phyloP scores from a whole-genome alignment of 2,888 invertebrate genomes.

The Xestobium rufovillosum region DNA sequence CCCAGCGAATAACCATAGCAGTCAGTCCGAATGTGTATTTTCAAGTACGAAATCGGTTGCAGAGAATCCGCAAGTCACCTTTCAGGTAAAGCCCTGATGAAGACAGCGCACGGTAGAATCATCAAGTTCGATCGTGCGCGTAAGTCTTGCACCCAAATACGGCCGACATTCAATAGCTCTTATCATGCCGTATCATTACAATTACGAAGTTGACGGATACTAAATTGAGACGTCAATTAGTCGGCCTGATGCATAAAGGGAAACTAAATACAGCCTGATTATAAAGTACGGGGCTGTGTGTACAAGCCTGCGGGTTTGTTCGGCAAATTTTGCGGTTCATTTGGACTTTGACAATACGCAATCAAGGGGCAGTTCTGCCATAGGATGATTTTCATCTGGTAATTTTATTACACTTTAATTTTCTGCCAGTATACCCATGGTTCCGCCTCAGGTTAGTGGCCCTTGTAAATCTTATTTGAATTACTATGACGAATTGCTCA shows the following conservation, averaged over 20 bases:
- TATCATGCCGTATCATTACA: constrained; percentile 14
- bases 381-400: constrained; percentile 28
- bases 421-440: no score
- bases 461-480: no score
- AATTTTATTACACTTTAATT: constrained; percentile 29
- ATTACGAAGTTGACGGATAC: constrained; percentile 8
- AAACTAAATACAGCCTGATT: constrained; percentile 22
- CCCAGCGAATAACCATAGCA: no score
- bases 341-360: constrained; percentile 29
- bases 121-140: no score
- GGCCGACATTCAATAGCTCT: constrained; percentile 12
- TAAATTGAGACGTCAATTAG: constrained; percentile 14
- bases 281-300: constrained; percentile 24
- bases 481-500: no score
- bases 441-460: no score
- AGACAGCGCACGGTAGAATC: no score
- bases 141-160: constrained; percentile 3
- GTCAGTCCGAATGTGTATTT: no score
- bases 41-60: no score
- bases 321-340: constrained; percentile 22
- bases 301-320: no score
- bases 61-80: no score
- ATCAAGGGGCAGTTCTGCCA: constrained; percentile 25
- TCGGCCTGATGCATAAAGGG: constrained; percentile 5
- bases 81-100: no score